A percentile compares a stretch with the other conserved stretches of the same genome.
These are phyloP conservation scores for Sebastes elongatus DNA, from an alignment of 2,797 vertebrate species.

Conservation along the genomic window DNA sequence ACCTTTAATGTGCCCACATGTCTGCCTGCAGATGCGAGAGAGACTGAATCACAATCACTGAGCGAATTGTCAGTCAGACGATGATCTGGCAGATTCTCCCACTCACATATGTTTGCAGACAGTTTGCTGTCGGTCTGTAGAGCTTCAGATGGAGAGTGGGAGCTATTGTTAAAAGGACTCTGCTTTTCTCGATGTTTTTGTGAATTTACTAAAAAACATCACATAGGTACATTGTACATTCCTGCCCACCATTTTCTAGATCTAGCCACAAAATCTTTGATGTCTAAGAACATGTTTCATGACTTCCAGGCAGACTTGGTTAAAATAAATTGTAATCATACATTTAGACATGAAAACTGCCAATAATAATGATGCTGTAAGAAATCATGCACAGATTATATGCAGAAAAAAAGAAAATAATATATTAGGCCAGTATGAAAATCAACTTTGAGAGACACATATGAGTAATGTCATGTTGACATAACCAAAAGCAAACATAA, in stretches of 20 bases:
- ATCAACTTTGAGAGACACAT: background rate
- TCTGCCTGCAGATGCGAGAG: constrained; percentile 55
- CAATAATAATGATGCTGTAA: background rate
- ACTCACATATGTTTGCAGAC: constrained; percentile 51
- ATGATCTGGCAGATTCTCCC: constrained; percentile 53
- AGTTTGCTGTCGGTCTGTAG: constrained; percentile 16
- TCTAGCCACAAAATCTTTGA: background rate
- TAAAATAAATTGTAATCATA: background rate
- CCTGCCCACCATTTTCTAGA: background rate
- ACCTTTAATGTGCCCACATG: constrained; percentile 22
- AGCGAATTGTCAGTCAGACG: constrained; percentile 44
- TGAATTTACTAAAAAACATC: background rate
- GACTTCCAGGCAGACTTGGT: background rate
- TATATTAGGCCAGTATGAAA: background rate
- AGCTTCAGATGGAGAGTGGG: constrained; percentile 41
- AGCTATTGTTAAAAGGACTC: constrained; percentile 30
- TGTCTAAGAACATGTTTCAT: background rate
- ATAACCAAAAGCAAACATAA: background rate
- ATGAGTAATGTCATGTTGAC: background rate
- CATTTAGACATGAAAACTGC: background rate
- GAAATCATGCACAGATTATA: background rate
- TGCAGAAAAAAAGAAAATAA: background rate
- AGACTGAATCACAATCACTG: constrained; percentile 20
- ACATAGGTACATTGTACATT: background rate
- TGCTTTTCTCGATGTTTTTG: background rate